Evolutionary conservation across 1,140 invertebrate genomes (phyloP), one percentile per base, ranked within the genome.

Genomic region (Drosophila repletoides): DNA sequence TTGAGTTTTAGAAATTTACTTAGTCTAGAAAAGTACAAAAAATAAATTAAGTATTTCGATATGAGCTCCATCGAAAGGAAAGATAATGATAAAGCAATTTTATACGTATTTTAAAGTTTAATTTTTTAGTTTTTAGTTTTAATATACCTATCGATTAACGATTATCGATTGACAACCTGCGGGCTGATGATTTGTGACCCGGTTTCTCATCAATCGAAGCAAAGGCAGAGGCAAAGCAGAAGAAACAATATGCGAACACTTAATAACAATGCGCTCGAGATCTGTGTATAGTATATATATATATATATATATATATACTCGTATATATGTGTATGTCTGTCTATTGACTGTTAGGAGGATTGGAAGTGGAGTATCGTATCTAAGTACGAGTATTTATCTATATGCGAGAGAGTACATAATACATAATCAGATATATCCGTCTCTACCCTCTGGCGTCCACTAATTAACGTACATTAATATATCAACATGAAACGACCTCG

Each of bases 401-500:
- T n/a, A 10, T 31, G 19, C 46, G 10, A 21, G 19, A 26, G 17
- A 10, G 10, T 43, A 53, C 36, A n/a, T 29, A 15, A 15, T 40
- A 53, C 52, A 43, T 55, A 33, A 41, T 41, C 53, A 65, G 52
- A 65, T 65, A 45, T 38, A 38, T 49, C 36, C 52, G 10, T 45
- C 14, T 38, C 40, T 22, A n/a, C 34, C 71, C 53, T 22, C 56
- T 14, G 65, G 41, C 55, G 63, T 84, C 36, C 56, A 61, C 64
- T 67, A 83, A 84, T 84, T 84, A 84, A 84, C 53, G 74, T 75
- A 79, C 79, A 86, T 84, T 86, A 84, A 84, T 86, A 86, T 79
- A 79, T 84, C 80, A 84, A 76, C 79, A 84, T 84, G 72, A 71
- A 72, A 52, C 73, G 76, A 75, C 79, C 79, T 79, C 79, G 79